Percentiles rank a stretch among this genome's conserved stretches.
phyloP scores from a whole-genome alignment of 2,888 invertebrate species.

The Drosophila ochracea region DNA sequence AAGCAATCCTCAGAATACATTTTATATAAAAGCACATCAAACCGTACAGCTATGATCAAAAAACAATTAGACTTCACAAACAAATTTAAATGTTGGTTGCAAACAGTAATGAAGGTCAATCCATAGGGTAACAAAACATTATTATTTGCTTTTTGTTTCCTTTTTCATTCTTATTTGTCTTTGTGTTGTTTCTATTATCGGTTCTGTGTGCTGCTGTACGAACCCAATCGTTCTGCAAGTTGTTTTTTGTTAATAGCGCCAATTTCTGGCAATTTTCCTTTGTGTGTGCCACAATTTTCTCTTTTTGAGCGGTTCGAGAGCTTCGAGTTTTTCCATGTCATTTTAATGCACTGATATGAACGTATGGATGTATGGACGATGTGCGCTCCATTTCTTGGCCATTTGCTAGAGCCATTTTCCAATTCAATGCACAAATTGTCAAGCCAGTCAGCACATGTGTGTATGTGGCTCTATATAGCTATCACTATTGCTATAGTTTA shows the following conservation, averaged over 20 bases:
- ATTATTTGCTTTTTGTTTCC: constrained; percentile 32
- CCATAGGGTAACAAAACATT: constrained; percentile 54
- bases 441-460: constrained; percentile 36
- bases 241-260: constrained; percentile 68
- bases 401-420: constrained; percentile 70
- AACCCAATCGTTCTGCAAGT: constrained; percentile 51
- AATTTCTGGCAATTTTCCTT: constrained; percentile 72
- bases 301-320: constrained; percentile 23
- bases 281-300: constrained; percentile 40
- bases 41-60: neutral
- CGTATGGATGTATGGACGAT: constrained; percentile 13
- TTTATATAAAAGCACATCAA: neutral
- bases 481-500: constrained; percentile 18
- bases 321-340: constrained; percentile 44
- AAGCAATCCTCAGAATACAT: neutral
- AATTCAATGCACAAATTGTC: constrained; percentile 81
- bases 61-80: constrained; percentile 37
- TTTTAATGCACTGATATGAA: constrained; percentile 33
- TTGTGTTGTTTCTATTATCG: constrained; percentile 11
- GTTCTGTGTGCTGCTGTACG: constrained; percentile 10
- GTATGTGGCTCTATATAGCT: constrained; percentile 15
- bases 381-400: constrained; percentile 62
- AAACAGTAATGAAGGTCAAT: constrained; percentile 71
- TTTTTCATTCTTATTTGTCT: constrained; percentile 31
- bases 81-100: constrained; percentile 75